Evolutionary conservation across 2,888 invertebrate species (phyloP), one percentile per base, ranked within the genome.

Genomic region (Tromatobia lineatoria): DNA sequence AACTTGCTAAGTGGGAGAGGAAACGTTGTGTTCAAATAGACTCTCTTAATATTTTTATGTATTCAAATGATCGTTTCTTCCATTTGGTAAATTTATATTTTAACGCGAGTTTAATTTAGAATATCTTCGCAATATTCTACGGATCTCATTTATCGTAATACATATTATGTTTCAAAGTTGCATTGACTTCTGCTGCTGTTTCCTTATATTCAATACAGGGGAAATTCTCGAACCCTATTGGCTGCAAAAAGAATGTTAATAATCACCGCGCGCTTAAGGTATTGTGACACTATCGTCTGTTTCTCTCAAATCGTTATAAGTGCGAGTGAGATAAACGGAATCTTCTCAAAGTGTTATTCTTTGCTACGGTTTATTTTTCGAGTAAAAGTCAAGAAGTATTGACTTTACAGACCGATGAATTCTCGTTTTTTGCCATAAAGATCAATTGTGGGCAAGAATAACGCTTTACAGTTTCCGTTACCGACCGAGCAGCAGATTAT

Each of bases 1-100:
- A 86, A 75, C 50, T 54, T 67, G 23, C 77, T 79, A 86, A 64
- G 88, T 89, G 87, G 84, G 78, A 57, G 59, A 64, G 42, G 54
- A 85, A 85, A 76, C 69, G 71, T 59, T 13, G 57, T 83, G 74
- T 18, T 61, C 74, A 84, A 78, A 69, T n/a, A 23, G 57, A 52
- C 6, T 42, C 23, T 52, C 15, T 52, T 18, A 0, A 52, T 15
- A 69, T 73, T 67, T 23, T 13, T 20, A n/a, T 64, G 69, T n/a
- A 7, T 54, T 25, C 11, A 10, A 20, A 80, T 52, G 54, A 23
- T 15, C 8, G 6, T n/a, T 45, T 25, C 7, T 3, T 13, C 13
- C 18, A 0, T 1, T 23, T 20, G 20, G 11, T 38, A 38, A 74
- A 80, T 64, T 42, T 8, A 47, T 45, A 0, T 23, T 20, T 3